phyloP scores from a whole-genome alignment of 53 echinoderm and acorn worm species.

The Echinometra lucunter region DNA sequence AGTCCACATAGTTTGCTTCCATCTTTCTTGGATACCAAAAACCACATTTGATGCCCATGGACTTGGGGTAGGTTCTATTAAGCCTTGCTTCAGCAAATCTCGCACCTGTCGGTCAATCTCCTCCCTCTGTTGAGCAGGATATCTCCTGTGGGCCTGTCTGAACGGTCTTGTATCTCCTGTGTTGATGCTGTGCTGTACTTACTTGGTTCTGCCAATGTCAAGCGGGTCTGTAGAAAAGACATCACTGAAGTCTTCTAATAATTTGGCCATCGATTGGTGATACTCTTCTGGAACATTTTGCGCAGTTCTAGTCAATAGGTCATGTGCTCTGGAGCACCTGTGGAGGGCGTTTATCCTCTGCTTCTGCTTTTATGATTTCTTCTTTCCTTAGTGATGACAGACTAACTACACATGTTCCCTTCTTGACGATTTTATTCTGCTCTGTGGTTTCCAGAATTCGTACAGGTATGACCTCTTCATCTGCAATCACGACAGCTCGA shows the following conservation, averaged over 20 bases:
- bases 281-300: neutral
- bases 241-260: conserved; percentile 44
- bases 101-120: conserved; percentile 43
- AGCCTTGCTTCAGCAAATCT: conserved; percentile 44
- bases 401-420: conserved; percentile 11
- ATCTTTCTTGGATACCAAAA: conserved; percentile 66
- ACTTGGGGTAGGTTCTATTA: conserved; percentile 58
- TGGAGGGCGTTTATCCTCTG: neutral
- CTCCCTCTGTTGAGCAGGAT: conserved; percentile 8
- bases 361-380: neutral
- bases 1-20: conserved; percentile 68
- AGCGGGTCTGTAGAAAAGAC: conserved; percentile 52
- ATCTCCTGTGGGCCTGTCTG: conserved; percentile 40
- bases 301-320: neutral
- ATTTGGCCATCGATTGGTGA: neutral
- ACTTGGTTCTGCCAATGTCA: conserved; percentile 57
- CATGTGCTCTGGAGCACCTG: neutral
- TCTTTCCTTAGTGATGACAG: neutral
- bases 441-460: conserved; percentile 6
- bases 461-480: neutral
- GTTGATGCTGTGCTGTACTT: conserved; percentile 53
- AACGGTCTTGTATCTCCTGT: conserved; percentile 37
- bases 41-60: conserved; percentile 69
- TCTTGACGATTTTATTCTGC: neutral
- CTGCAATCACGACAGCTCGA: neutral